Base-by-base conservation (phyloP, 2,797 vertebrate genomes). In the Phaenicophaeus curvirostris region DNA sequence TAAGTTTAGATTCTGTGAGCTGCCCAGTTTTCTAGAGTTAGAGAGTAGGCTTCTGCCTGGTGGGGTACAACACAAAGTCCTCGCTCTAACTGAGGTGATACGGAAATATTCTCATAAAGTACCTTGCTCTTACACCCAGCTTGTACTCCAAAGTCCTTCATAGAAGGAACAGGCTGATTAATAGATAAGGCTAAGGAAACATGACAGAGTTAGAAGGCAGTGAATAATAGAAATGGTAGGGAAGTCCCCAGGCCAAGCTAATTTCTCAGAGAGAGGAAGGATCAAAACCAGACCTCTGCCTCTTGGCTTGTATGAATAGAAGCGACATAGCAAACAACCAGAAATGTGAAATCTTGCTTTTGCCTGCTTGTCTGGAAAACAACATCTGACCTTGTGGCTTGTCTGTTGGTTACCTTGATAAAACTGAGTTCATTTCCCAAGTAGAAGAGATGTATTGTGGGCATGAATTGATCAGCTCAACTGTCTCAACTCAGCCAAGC, bases 201-300 rank as follows among this genome's bases (percentile, higher is more conserved):
- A 24, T 3, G 30, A 27, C 75, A 25, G 27, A 75, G 18, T 3
- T 48, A 27, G 61, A 69, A 78, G 61, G 3, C 0, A 46, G 31
- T 6, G 6, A 72, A 14, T 16, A 7, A 42, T 0, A 7, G 54
- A n/a, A 66, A 13, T 0, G 1, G 6, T 5, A 14, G 11, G 15
- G 15, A n/a, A 39, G 48, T 15, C 44, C 59, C 28, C 57, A 9
- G 53, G 5, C 20, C 69, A 61, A 72, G 31, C 1, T 48, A 25
- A 23, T 33, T 35, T 72, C 37, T 71, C 41, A 31, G 39, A 37
- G 19, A 19, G 51, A 35, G n/a, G 23, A 33, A 17, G 0, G 53
- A 66, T 76, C 62, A n/a, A 33, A 61, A 7, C 46, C 30, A 51
- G 55, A 27, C 4, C 16, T 84, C 11, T 76, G 31, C 50, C 69